These are phyloP conservation scores for Oscarella lobularis DNA, from an alignment of 37 sponge, comb jelly and placozoan genomes.

Conservation along the genomic window DNA sequence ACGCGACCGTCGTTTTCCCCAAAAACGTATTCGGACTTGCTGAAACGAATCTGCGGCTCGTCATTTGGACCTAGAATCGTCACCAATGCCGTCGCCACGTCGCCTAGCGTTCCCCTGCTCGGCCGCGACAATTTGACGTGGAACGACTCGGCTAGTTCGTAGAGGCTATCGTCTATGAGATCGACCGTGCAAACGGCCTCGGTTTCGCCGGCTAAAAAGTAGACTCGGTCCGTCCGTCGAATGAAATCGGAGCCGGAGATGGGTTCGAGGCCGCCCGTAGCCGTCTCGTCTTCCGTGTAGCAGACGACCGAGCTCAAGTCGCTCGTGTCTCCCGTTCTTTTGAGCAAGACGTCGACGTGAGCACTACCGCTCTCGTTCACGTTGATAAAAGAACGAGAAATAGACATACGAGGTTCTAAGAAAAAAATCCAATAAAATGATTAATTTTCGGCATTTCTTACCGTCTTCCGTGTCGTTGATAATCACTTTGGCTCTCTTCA, in stretches of 20 bases:
- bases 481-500: background rate
- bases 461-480: conserved; percentile 2
- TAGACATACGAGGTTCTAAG: background rate
- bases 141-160: conserved; percentile 1
- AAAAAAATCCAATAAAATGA: too few species aligned
- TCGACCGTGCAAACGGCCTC: background rate
- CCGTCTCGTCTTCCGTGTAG: background rate
- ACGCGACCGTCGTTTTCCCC: background rate
- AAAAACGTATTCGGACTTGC: too few species aligned
- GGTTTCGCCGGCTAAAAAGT: background rate
- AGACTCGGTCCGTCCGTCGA: background rate
- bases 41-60: too few species aligned
- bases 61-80: background rate
- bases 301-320: background rate
- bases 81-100: background rate
- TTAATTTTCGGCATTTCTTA: too few species aligned
- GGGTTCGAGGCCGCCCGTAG: background rate
- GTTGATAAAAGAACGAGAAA: background rate
- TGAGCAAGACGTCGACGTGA: background rate
- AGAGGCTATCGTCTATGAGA: background rate
- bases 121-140: background rate
- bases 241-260: background rate
- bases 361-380: background rate
- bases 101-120: background rate
- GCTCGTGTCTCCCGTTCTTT: background rate